A percentile compares a stretch with the other conserved stretches of the same genome.
Evolutionary conservation across 2,888 invertebrate genomes (phyloP).

Genomic region (Hypomecis atomaria): DNA sequence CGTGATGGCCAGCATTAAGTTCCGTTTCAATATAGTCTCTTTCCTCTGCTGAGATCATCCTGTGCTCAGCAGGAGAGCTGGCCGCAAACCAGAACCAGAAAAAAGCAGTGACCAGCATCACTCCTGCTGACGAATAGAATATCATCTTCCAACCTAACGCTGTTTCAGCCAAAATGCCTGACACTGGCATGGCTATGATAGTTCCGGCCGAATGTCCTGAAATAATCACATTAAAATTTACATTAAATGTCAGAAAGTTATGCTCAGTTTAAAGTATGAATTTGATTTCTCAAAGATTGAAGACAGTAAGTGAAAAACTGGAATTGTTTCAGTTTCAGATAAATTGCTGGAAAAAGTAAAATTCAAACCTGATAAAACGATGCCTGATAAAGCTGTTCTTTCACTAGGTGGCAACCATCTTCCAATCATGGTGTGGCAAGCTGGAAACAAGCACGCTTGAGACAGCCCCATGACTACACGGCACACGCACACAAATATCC

Average conservation of each 20-base stretch:
- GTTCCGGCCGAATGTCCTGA: constrained; percentile 87
- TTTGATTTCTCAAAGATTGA: too few species aligned
- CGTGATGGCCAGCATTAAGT: constrained; percentile 57
- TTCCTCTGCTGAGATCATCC: constrained; percentile 83
- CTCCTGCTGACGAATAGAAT: constrained; percentile 86
- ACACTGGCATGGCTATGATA: constrained; percentile 87
- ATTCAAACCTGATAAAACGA: constrained; percentile 77
- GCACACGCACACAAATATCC: constrained; percentile 84
- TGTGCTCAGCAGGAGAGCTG: constrained; percentile 84
- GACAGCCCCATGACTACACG: constrained; percentile 88
- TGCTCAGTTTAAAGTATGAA: too few species aligned
- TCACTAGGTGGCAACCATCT: constrained; percentile 87
- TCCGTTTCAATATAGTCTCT: constrained; percentile 53
- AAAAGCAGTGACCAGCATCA: constrained; percentile 81
- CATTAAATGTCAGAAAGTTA: too few species aligned
- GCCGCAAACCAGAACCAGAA: constrained; percentile 84
- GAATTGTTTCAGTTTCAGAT: too few species aligned
- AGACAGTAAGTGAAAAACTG: too few species aligned
- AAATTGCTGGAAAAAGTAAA: too few species aligned
- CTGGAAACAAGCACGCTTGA: constrained; percentile 87
- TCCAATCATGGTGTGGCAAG: constrained; percentile 86
- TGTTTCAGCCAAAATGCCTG: constrained; percentile 86
- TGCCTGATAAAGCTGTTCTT: constrained; percentile 73
- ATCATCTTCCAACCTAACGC: constrained; percentile 87
- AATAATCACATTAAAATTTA: too few species aligned